These are phyloP conservation scores for Nasonia oneida DNA, from an alignment of 2,888 invertebrate genomes.

Conservation along the genomic window DNA sequence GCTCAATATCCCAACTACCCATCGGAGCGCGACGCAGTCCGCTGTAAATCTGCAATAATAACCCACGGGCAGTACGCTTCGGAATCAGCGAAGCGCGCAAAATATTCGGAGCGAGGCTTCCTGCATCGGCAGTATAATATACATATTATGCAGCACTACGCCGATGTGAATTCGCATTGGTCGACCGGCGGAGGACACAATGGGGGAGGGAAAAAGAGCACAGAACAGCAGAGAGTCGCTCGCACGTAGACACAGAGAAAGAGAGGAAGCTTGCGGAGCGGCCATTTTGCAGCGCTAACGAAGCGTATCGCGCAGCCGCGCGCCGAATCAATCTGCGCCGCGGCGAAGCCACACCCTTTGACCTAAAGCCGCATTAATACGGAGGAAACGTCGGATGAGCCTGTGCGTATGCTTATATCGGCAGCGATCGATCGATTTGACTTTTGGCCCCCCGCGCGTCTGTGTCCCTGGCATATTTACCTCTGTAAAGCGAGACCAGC, in stretches of 20 bases:
- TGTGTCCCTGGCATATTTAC: not conserved
- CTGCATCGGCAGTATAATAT: not conserved
- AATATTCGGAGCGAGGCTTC: slow-evolving; percentile 38
- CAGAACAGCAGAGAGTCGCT: not conserved
- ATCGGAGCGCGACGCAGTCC: not conserved
- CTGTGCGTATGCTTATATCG: slow-evolving; percentile 13
- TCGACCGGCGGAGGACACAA: slow-evolving; percentile 12
- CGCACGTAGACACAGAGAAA: not conserved
- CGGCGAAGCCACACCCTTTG: slow-evolving; percentile 77
- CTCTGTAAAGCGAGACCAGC: not conserved
- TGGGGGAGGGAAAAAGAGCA: slow-evolving; percentile 20
- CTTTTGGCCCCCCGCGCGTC: not conserved
- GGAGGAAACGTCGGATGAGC: slow-evolving; percentile 62
- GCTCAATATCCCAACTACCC: slow-evolving; percentile 1
- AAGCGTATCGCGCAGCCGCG: slow-evolving; percentile 72
- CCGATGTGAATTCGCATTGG: slow-evolving; percentile 24
- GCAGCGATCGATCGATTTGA: not conserved
- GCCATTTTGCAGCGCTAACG: slow-evolving; percentile 65
- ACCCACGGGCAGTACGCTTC: not conserved
- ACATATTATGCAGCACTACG: too few relatives aligned
- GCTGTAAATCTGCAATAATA: slow-evolving; percentile 10
- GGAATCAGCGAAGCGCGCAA: not conserved
- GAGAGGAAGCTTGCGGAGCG: slow-evolving; percentile 27
- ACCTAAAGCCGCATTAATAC: slow-evolving; percentile 71
- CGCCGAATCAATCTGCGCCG: slow-evolving; percentile 76